Evolutionary conservation across 1,140 invertebrate species (phyloP).

Genomic region (Drosophila subobscura): DNA sequence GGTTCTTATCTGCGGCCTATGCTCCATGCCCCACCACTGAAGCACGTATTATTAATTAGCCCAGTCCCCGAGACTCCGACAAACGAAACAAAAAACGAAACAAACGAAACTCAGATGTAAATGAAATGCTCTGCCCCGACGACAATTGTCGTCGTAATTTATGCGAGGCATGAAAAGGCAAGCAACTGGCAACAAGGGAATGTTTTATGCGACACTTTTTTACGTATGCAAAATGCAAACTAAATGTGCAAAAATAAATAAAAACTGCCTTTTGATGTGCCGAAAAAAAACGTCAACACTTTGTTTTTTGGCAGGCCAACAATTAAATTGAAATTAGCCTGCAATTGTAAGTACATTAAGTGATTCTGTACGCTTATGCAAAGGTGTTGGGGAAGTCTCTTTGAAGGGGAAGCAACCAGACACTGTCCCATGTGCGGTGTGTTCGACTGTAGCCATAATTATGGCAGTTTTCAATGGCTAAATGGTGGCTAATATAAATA

Average conservation of each 20-base stretch:
- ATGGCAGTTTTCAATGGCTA: no score
- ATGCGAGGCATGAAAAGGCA: conserved; percentile 8
- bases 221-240: conserved; percentile 57
- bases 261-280: conserved; percentile 43
- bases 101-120: no score
- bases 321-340: conserved; percentile 53
- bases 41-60: conserved; percentile 78
- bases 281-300: neutral
- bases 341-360: conserved; percentile 34
- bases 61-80: conserved; percentile 28
- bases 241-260: conserved; percentile 24
- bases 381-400: conserved; percentile 30
- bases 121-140: conserved; percentile 1
- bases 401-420: neutral
- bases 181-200: conserved; percentile 26
- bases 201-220: conserved; percentile 53
- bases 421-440: no score
- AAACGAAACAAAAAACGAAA: conserved; percentile 18
- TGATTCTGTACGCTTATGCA: conserved; percentile 19
- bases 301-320: conserved; percentile 34
- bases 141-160: conserved; percentile 38
- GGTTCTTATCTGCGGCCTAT: conserved; percentile 54
- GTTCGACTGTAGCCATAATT: no score
- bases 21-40: conserved; percentile 25
- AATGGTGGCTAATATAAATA: neutral